These are phyloP conservation scores for Oreochromis mossambicus DNA, from an alignment of 2,797 vertebrate genomes.

Conservation along the genomic window DNA sequence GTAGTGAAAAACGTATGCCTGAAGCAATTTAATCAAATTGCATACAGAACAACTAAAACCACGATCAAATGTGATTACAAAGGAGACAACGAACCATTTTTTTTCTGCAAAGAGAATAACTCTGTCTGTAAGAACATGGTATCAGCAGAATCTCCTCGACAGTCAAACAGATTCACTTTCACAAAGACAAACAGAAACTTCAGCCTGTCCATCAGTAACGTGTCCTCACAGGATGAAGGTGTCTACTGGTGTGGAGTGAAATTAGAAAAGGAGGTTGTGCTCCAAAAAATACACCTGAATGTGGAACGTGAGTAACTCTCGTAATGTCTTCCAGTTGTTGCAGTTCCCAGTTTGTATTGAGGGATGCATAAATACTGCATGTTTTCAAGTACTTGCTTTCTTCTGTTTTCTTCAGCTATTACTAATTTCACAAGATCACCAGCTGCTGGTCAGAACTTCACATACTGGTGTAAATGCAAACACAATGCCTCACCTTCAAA, in stretches of 20 bases:
- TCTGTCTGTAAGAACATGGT: not conserved
- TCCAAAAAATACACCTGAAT: fast-evolving
- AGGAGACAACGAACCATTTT: fast-evolving
- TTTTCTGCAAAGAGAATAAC: not conserved
- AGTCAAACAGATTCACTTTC: not conserved
- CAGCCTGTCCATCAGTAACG: not conserved
- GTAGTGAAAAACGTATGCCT: not conserved
- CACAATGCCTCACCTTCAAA: fast-evolving
- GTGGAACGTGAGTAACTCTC: fast-evolving
- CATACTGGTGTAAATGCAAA: not conserved
- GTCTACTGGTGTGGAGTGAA: conserved; percentile 24
- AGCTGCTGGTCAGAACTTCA: not conserved
- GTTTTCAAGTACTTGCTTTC: not conserved
- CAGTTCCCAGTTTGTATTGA: fast-evolving
- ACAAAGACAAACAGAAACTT: not conserved
- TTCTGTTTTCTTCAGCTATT: not conserved
- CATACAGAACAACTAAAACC: not conserved
- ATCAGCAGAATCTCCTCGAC: fast-evolving
- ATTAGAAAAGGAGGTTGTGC: fast-evolving
- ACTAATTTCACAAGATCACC: fast-evolving
- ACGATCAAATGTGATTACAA: not conserved
- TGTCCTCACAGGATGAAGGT: not conserved
- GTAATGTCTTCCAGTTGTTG: not conserved
- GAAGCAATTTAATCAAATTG: fast-evolving
- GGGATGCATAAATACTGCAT: fast-evolving